Conservation (phyloP, 2,797 vertebrate species). For the Notamacropus eugenii region DNA sequence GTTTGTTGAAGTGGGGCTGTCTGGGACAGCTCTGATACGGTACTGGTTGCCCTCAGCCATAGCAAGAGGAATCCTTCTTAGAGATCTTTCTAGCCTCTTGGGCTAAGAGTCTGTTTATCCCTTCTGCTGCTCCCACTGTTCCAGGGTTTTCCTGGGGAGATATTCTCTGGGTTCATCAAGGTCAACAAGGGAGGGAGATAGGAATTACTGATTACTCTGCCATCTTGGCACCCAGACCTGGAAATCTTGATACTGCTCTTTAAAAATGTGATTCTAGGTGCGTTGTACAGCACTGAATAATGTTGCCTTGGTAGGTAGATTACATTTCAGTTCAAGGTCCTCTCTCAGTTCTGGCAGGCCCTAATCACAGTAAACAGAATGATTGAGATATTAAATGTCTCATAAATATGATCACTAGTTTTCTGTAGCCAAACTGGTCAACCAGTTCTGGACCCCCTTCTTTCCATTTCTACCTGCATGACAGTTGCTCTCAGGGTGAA, state of each 20-base stretch:
- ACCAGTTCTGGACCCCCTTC: not conserved
- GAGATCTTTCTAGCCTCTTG: no score
- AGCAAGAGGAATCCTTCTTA: no score
- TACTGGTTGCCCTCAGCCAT: no score
- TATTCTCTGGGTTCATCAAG: no score
- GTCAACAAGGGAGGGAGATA: no score
- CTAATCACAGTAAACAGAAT: not conserved
- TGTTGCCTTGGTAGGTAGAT: not conserved
- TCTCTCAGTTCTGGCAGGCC: not conserved
- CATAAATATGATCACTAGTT: not conserved
- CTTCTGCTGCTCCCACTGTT: no score
- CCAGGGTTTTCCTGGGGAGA: no score
- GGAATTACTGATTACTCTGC: no score
- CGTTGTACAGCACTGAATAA: not conserved
- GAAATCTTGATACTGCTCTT: not conserved
- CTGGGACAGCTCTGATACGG: no score
- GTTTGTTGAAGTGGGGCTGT: no score
- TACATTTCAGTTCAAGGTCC: not conserved
- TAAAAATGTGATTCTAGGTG: not conserved
- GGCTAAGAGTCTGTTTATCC: no score
- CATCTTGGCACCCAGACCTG: no score
- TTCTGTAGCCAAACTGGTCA: not conserved
- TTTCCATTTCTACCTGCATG: not conserved
- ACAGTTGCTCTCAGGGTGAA: not conserved
- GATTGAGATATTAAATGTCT: not conserved